Evolutionary conservation across 2,888 invertebrate genomes (phyloP).

Genomic region (Spicauda simplicius): DNA sequence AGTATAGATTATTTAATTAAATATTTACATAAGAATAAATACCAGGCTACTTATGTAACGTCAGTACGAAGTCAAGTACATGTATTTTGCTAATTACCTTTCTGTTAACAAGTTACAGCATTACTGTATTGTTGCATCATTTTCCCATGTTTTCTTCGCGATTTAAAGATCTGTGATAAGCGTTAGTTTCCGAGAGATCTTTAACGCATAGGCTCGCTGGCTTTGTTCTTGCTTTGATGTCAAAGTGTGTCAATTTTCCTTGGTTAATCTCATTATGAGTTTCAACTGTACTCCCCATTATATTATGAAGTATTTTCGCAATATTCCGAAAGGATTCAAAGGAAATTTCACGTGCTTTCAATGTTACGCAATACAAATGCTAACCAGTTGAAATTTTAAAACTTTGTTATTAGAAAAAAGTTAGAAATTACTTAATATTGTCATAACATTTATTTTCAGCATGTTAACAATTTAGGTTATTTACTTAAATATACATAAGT

Average conservation of each 20-base stretch:
- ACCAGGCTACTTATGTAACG: constrained; percentile 12
- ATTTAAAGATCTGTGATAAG: constrained; percentile 28
- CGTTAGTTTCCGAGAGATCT: constrained; percentile 8
- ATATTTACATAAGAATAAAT: constrained; percentile 29
- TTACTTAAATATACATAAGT: too few relatives aligned
- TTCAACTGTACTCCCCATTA: too few relatives aligned
- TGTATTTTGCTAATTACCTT: constrained; percentile 30
- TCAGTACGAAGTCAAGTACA: constrained; percentile 22
- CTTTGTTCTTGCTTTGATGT: not conserved
- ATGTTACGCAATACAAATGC: too few relatives aligned
- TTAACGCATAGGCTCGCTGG: not conserved
- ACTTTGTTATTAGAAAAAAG: too few relatives aligned
- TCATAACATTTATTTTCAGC: too few relatives aligned
- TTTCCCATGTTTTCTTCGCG: constrained; percentile 29
- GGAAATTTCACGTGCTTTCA: too few relatives aligned
- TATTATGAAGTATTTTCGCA: too few relatives aligned
- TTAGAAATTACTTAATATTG: too few relatives aligned
- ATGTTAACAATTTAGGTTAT: too few relatives aligned
- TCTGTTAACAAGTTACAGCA: constrained; percentile 27
- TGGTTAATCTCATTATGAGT: too few relatives aligned
- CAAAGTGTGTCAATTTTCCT: not conserved
- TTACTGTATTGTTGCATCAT: constrained; percentile 32
- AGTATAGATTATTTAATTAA: constrained; percentile 32
- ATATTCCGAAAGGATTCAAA: not conserved
- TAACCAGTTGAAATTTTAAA: too few relatives aligned